These are phyloP conservation scores for Saxidomus purpurata DNA, from an alignment of 1,140 invertebrate genomes.

Conservation along the genomic window DNA sequence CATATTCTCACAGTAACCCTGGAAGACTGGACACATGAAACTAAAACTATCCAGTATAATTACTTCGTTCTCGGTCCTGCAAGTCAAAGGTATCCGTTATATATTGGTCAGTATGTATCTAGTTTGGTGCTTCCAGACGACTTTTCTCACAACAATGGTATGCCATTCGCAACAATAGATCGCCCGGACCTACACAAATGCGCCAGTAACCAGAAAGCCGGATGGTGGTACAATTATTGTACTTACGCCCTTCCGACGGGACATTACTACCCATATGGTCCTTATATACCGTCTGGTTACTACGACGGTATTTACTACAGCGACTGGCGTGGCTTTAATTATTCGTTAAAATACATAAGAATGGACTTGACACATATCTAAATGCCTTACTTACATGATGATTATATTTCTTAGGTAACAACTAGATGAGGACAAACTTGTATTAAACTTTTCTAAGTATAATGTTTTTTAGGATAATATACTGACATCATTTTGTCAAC, in stretches of 20 bases:
- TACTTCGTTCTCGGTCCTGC: background rate
- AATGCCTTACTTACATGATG: too few species aligned
- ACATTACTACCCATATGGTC: slow-evolving; percentile 64
- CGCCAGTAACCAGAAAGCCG: slow-evolving; percentile 48
- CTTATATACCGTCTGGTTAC: slow-evolving; percentile 64
- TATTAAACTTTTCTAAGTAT: too few species aligned
- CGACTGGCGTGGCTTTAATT: slow-evolving; percentile 70
- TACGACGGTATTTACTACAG: slow-evolving; percentile 76
- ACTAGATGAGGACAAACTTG: too few species aligned
- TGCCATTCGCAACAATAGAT: slow-evolving; percentile 68
- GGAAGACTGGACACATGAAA: slow-evolving; percentile 16
- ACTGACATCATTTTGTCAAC: too few species aligned
- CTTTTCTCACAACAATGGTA: slow-evolving; percentile 66
- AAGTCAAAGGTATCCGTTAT: slow-evolving; percentile 8
- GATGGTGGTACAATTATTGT: slow-evolving; percentile 72
- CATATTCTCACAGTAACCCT: slow-evolving; percentile 33
- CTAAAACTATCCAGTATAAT: background rate
- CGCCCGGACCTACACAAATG: slow-evolving; percentile 64
- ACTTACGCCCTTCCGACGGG: slow-evolving; percentile 71
- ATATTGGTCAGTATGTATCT: slow-evolving; percentile 61
- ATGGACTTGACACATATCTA: slow-evolving; percentile 59
- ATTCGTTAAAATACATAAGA: slow-evolving; percentile 68
- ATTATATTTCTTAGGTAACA: too few species aligned
- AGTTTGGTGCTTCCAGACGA: slow-evolving; percentile 60
- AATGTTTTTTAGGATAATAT: too few species aligned